Conservation (phyloP, 92 coral and sea anemone species). For the Porites lobata region DNA sequence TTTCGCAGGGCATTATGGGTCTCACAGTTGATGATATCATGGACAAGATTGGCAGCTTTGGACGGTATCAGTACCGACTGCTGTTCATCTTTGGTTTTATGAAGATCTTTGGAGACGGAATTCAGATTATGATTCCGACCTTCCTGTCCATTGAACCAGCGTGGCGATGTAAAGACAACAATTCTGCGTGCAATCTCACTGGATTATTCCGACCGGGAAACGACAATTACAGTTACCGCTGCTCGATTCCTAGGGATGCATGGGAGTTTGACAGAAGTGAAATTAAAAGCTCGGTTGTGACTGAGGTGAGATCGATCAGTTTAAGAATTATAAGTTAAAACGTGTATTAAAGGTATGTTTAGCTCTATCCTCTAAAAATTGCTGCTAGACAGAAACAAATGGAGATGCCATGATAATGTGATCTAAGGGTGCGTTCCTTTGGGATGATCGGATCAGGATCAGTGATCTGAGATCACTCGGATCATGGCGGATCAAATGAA, state of each 20-base stretch:
- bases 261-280: slow-evolving; percentile 79
- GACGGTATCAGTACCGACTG: slow-evolving; percentile 68
- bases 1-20: slow-evolving; percentile 15
- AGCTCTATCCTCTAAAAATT: no score
- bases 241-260: slow-evolving; percentile 64
- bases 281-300: slow-evolving; percentile 69
- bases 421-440: no score
- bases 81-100: slow-evolving; percentile 68
- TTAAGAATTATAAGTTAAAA: no score
- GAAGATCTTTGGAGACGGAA: slow-evolving; percentile 69
- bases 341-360: no score
- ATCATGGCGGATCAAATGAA: no score
- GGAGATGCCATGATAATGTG: no score
- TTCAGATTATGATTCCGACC: slow-evolving; percentile 72
- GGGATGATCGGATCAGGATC: no score
- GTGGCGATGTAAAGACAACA: slow-evolving; percentile 78
- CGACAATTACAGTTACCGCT: slow-evolving; percentile 62
- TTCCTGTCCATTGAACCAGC: slow-evolving; percentile 78
- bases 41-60: slow-evolving; percentile 81
- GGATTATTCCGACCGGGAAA: slow-evolving; percentile 62
- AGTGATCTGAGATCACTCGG: no score
- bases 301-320: slow-evolving; percentile 56
- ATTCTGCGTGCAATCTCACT: slow-evolving; percentile 73
- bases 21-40: slow-evolving; percentile 75
- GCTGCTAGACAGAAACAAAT: no score